A percentile compares a stretch with the other conserved stretches of the same genome.
phyloP scores from a whole-genome alignment of 1,140 invertebrate species.

The Drosophila sturtevanti region DNA sequence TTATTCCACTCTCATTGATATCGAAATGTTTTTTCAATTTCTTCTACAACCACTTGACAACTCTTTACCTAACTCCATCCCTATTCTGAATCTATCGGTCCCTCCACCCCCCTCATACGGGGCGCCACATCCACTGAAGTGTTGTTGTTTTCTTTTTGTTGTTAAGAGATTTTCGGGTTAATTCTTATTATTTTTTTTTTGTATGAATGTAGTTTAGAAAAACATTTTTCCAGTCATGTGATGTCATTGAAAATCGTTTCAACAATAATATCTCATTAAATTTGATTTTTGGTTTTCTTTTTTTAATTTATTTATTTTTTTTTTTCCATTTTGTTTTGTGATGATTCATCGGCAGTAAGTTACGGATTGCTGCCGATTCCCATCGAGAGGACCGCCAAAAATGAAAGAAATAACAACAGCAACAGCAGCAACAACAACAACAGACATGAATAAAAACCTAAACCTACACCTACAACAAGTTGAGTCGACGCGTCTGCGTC shows the following conservation, averaged over 20 bases:
- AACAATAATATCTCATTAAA: conserved; percentile 71
- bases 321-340: conserved; percentile 33
- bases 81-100: no score
- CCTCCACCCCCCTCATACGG: no score
- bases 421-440: conserved; percentile 33
- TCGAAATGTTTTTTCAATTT: no score
- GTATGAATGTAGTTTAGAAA: not conserved
- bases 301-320: not conserved
- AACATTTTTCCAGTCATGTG: conserved; percentile 30
- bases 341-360: conserved; percentile 62
- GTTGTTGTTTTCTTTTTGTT: no score
- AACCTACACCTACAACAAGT: conserved; percentile 53
- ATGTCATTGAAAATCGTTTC: conserved; percentile 60
- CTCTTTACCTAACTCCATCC: no score
- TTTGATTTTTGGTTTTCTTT: conserved; percentile 14
- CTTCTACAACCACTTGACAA: no score
- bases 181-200: not conserved
- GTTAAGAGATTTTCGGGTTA: not conserved
- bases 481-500: conserved; percentile 17
- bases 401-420: conserved; percentile 19
- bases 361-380: conserved; percentile 25
- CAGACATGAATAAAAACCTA: conserved; percentile 59
- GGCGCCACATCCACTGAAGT: no score
- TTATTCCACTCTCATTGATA: no score
- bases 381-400: conserved; percentile 32